These are phyloP conservation scores for Lasioglossum oenotherae DNA, from an alignment of 2,888 invertebrate genomes.

Conservation along the genomic window DNA sequence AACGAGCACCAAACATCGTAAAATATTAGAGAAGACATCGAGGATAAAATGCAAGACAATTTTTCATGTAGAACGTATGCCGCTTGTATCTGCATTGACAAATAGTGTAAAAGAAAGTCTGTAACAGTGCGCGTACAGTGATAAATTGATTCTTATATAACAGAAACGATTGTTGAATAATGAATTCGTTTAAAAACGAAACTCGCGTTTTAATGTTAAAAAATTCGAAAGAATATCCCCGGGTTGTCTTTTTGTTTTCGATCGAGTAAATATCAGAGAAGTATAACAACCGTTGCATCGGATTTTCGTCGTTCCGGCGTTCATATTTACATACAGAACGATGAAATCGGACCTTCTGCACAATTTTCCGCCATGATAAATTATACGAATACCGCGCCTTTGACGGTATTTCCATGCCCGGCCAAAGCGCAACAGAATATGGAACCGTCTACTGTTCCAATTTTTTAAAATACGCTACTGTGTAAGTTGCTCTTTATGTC, in stretches of 20 bases:
- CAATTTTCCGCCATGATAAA: slow-evolving; percentile 29
- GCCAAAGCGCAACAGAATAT: slow-evolving; percentile 20
- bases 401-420: not conserved
- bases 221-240: not conserved
- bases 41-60: too few relatives aligned
- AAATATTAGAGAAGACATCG: too few relatives aligned
- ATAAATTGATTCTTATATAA: too few relatives aligned
- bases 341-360: slow-evolving; percentile 27
- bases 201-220: not conserved
- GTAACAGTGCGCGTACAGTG: too few relatives aligned
- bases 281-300: slow-evolving; percentile 37
- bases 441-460: not conserved
- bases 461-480: not conserved
- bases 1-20: too few relatives aligned
- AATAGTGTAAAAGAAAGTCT: too few relatives aligned
- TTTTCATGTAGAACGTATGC: too few relatives aligned
- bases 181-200: too few relatives aligned
- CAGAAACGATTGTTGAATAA: too few relatives aligned
- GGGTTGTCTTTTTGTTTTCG: not conserved
- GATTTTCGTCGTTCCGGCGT: slow-evolving; percentile 9
- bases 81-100: too few relatives aligned
- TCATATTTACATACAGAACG: slow-evolving; percentile 28
- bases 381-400: slow-evolving; percentile 34
- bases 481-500: not conserved
- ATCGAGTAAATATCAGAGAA: slow-evolving; percentile 54